Evolutionary conservation across 2,797 vertebrate species (phyloP).

Genomic region (Monodelphis domestica): DNA sequence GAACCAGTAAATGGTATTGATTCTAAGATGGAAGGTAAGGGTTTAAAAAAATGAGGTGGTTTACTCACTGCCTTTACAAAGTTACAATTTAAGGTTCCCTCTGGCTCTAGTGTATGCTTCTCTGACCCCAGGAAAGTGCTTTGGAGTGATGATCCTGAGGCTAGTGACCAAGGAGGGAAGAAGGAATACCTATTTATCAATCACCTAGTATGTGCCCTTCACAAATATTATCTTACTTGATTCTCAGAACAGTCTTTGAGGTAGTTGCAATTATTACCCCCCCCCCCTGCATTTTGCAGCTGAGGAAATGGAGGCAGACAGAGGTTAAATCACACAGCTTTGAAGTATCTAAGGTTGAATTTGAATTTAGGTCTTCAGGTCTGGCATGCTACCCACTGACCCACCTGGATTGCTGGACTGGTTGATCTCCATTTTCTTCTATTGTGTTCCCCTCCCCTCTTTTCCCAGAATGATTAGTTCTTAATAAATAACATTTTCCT

Average conservation of each 20-base stretch:
- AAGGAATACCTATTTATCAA: not conserved
- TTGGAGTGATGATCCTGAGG: not conserved
- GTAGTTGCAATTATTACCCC: not conserved
- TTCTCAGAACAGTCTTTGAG: not conserved
- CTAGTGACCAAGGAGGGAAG: not conserved
- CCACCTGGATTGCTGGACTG: not conserved
- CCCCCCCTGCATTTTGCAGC: too few species aligned
- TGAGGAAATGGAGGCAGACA: not conserved
- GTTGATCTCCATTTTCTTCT: conserved; percentile 38
- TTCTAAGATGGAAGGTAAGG: too few species aligned
- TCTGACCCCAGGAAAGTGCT: not conserved
- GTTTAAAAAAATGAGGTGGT: not conserved
- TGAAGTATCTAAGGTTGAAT: not conserved
- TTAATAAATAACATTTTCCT: conserved; percentile 79
- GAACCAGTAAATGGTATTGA: too few species aligned
- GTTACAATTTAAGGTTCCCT: not conserved
- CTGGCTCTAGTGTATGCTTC: not conserved
- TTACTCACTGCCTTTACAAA: not conserved
- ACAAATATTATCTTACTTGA: not conserved
- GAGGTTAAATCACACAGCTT: not conserved
- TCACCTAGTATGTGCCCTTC: not conserved
- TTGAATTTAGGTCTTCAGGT: not conserved
- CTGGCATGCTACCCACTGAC: not conserved
- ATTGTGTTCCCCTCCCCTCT: not conserved
- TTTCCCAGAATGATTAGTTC: conserved; percentile 65